Conservation (phyloP, 2,888 invertebrate species). For the Drosophila cognata region DNA sequence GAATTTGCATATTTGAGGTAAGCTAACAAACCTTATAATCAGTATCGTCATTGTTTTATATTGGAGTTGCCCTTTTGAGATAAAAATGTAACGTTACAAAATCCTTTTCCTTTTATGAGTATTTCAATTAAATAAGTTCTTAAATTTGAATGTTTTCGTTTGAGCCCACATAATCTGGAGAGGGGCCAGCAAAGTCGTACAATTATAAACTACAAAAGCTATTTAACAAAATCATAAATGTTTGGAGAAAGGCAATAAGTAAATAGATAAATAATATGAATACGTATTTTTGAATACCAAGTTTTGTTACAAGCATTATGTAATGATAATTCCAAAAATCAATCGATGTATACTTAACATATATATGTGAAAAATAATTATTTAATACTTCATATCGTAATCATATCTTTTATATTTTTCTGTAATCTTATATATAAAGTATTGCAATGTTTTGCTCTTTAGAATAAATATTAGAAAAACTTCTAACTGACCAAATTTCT, state of each 20-base stretch:
- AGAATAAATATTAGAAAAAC: not conserved
- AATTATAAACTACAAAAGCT: not conserved
- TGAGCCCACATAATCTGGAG: not conserved
- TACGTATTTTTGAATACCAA: not conserved
- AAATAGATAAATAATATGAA: not conserved
- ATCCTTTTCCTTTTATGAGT: not conserved
- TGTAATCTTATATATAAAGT: not conserved
- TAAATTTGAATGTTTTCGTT: not conserved
- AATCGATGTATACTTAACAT: no score
- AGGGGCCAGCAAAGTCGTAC: not conserved
- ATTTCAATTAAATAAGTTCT: not conserved
- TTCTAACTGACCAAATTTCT: not conserved
- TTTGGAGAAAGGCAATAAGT: not conserved
- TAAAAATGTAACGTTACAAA: not conserved
- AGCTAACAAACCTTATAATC: not conserved
- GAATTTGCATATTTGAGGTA: conserved; percentile 18
- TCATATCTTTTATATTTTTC: not conserved
- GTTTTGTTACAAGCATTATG: not conserved
- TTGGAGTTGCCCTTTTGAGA: not conserved
- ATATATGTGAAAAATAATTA: not conserved
- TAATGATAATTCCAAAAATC: not conserved
- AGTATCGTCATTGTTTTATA: not conserved
- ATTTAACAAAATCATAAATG: not conserved
- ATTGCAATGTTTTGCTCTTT: not conserved
- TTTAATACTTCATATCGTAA: not conserved